A percentile compares a stretch with the other conserved stretches of the same genome.
These are phyloP conservation scores for Bufotes viridis DNA, from an alignment of 2,797 vertebrate genomes.

Conservation along the genomic window DNA sequence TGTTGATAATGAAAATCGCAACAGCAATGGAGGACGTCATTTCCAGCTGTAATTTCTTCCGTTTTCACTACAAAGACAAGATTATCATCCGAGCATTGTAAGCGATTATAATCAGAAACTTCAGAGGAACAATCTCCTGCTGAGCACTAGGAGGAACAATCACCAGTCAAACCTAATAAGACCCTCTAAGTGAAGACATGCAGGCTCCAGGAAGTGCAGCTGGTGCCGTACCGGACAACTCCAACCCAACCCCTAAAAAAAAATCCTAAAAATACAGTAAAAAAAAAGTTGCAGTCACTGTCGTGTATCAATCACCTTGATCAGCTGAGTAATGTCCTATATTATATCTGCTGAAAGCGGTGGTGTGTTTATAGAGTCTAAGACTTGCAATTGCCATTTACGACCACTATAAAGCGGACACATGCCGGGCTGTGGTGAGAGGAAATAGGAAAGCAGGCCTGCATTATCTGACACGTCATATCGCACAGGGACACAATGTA, in stretches of 20 bases:
- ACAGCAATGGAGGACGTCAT: slow-evolving; percentile 15
- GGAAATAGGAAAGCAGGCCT: slow-evolving; percentile 25
- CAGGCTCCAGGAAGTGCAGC: slow-evolving; percentile 22
- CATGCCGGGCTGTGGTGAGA: slow-evolving; percentile 44
- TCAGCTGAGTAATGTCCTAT: slow-evolving; percentile 25
- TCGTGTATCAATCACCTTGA: slow-evolving; percentile 15
- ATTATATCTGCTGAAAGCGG: slow-evolving; percentile 27
- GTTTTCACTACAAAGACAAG: slow-evolving; percentile 38
- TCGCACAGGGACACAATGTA: slow-evolving; percentile 28
- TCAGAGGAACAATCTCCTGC: slow-evolving; percentile 17
- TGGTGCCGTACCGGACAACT: neutral
- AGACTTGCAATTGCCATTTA: slow-evolving; percentile 31
- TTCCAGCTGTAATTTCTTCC: slow-evolving; percentile 30
- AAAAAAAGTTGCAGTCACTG: neutral
- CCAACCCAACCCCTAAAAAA: neutral
- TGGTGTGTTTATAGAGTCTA: slow-evolving; percentile 30
- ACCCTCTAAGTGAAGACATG: slow-evolving; percentile 1
- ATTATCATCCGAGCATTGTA: slow-evolving; percentile 23
- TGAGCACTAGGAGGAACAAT: slow-evolving; percentile 6
- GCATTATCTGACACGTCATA: slow-evolving; percentile 29
- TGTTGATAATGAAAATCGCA: slow-evolving; percentile 31
- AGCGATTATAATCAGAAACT: slow-evolving; percentile 24
- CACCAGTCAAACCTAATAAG: slow-evolving; percentile 20
- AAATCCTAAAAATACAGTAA: neutral
- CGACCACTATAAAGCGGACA: slow-evolving; percentile 38